Base-by-base conservation (phyloP, 2,888 invertebrate species). In the Brachyptera risi region DNA sequence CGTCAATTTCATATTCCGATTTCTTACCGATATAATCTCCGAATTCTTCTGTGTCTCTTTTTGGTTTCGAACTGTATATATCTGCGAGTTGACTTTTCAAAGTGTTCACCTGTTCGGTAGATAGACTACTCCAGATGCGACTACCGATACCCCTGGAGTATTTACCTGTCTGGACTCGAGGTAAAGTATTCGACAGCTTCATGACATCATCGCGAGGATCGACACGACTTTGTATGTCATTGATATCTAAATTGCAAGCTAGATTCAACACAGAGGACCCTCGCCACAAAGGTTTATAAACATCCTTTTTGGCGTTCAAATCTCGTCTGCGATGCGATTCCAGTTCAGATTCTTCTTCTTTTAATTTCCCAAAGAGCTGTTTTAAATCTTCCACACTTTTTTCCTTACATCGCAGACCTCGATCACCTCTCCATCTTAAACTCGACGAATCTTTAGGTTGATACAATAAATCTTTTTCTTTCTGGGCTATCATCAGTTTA, bases 301-400 rank as follows among this genome's bases (percentile, higher is more conserved):
- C 80, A 67, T 90, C 90, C 71, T 84, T 86, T 42, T 60, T 59
- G 19, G 61, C 56, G 23, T 75, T 75, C 5, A 66, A 31, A 2
- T 62, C 65, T 15, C 59, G 59, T n/a, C 59, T 56, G 24, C 57
- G 57, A 4, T 56, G n/a, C 13, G 59, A 21, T n/a, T 63, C 61
- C 17, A 63, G 13, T 11, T 65, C 64, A 1, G 64, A 50, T 67
- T 67, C 80, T 65, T 80, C 79, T 54, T 82, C 78, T 61, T 49
- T 59, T 2, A 86, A 76, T 70, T 83, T 84, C 70, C 85, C 84
- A 69, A 91, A 90, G 69, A 86, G 85, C 65, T 87, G 86, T 68
- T 87, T 85, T 9, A 95, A 81, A 74, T 95, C 90, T 73, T 91
- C 90, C 0, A 95, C 91, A 0, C 94, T 93, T 71, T 90, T 88